Percentiles rank a stretch among this genome's conserved stretches.
These are phyloP conservation scores for Tenualosa thibaudeaui DNA, from an alignment of 2,797 vertebrate genomes.

Conservation along the genomic window DNA sequence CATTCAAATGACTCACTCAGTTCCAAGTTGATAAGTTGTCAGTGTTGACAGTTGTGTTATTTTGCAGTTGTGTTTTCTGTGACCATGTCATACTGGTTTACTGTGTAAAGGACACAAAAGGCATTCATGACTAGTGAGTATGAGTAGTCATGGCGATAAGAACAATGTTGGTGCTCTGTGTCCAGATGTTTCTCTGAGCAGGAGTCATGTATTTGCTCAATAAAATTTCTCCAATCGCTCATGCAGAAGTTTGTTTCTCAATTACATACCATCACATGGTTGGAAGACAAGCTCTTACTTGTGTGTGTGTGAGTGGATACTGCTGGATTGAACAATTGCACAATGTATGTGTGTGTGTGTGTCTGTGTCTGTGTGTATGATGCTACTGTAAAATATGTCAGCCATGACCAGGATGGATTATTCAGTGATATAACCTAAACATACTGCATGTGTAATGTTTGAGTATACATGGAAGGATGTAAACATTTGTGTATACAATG, in stretches of 20 bases:
- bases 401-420: neutral
- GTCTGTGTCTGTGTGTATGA: neutral
- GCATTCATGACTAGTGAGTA: neutral
- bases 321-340: neutral
- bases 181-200: neutral
- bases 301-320: neutral
- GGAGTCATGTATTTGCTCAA: constrained; percentile 10
- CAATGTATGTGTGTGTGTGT: neutral
- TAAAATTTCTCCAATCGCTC: neutral
- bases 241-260: neutral
- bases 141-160: neutral
- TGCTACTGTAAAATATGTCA: neutral
- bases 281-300: neutral
- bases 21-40: neutral
- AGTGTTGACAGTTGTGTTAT: neutral
- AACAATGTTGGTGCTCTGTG: neutral
- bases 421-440: neutral
- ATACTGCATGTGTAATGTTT: neutral
- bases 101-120: neutral
- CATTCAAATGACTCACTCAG: neutral
- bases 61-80: constrained; percentile 11
- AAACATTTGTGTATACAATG: neutral
- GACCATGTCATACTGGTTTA: neutral
- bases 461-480: neutral
- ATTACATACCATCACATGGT: neutral